Percentiles rank a stretch among this genome's conserved stretches.
These are phyloP conservation scores for Pipistrellus pipistrellus DNA, from an alignment of 2,797 vertebrate genomes.

Conservation along the genomic window DNA sequence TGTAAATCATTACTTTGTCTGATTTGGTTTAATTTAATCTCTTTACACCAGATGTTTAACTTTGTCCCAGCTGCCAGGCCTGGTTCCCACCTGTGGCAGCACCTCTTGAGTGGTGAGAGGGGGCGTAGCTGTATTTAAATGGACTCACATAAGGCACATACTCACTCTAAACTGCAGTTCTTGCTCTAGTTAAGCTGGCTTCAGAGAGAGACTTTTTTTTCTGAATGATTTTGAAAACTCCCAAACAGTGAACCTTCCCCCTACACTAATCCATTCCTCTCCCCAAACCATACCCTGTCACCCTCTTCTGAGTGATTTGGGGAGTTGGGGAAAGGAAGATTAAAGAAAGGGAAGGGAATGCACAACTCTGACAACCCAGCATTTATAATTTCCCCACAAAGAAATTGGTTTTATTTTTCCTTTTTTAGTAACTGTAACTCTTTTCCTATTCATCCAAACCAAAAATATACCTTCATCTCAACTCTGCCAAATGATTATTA, in stretches of 20 bases:
- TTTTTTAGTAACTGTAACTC: background rate
- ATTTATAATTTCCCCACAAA: background rate
- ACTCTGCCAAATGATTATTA: background rate
- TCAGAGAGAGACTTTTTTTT: background rate
- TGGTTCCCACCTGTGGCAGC: background rate
- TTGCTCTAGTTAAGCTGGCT: background rate
- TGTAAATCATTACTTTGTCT: background rate
- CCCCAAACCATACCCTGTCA: background rate
- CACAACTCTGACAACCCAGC: background rate
- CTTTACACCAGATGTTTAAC: background rate
- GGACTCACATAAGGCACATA: background rate
- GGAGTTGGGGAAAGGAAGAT: background rate
- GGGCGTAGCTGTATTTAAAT: background rate
- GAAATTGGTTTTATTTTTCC: background rate
- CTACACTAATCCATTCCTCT: background rate
- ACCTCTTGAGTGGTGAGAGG: background rate
- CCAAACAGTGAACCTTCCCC: constrained; percentile 1
- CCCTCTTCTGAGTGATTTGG: background rate
- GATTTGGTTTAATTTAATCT: background rate
- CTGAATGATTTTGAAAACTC: background rate
- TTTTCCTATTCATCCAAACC: background rate
- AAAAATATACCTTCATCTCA: constrained; percentile 17
- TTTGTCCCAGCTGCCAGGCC: background rate
- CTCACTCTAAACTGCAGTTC: background rate
- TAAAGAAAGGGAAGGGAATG: background rate